Conservation (phyloP, 2,113 vertebrate genomes). For the Anoplopoma fimbria region DNA sequence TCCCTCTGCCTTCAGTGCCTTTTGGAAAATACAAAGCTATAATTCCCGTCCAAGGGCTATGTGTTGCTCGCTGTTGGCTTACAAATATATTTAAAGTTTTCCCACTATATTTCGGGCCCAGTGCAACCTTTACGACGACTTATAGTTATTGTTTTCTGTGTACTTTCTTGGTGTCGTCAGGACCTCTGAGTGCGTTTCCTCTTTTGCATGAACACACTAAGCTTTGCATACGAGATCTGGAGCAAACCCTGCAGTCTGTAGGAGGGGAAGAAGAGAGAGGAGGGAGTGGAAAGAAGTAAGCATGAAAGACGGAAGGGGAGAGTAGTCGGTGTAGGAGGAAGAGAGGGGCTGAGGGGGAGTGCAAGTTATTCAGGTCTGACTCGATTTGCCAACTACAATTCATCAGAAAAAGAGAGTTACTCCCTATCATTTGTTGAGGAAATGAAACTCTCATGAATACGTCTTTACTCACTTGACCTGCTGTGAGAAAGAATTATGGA, state of each 20-base stretch:
- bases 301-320: neutral
- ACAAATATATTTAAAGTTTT: neutral
- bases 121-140: neutral
- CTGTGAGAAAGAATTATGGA: neutral
- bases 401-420: slow-evolving; percentile 2
- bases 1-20: neutral
- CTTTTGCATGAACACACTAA: slow-evolving; percentile 55
- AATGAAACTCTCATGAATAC: neutral
- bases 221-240: slow-evolving; percentile 56
- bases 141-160: neutral
- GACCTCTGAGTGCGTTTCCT: neutral
- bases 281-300: slow-evolving; percentile 3
- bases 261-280: neutral
- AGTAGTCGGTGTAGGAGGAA: slow-evolving; percentile 16
- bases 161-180: neutral
- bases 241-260: slow-evolving; percentile 12
- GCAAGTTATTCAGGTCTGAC: slow-evolving; percentile 5
- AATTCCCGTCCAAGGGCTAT: neutral
- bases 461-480: neutral
- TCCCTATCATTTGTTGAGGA: neutral
- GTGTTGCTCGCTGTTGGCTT: neutral
- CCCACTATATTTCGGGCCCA: neutral
- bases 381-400: slow-evolving; percentile 9
- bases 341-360: slow-evolving; percentile 13
- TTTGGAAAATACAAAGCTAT: neutral